phyloP scores from a whole-genome alignment of 2,797 vertebrate species.

The Leptatherina wallacei region DNA sequence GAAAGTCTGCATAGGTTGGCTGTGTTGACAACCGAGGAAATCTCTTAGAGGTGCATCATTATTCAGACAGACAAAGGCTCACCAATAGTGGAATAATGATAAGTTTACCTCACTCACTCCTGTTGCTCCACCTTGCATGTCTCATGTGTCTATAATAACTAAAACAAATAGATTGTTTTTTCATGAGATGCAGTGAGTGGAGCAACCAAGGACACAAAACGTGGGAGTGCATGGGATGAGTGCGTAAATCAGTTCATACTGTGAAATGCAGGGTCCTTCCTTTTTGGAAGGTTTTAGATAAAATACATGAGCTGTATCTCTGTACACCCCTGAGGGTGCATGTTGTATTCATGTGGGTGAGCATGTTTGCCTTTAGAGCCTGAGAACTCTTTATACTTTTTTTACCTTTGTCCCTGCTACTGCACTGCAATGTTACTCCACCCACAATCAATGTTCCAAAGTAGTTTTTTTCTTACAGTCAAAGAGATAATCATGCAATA shows the following conservation, averaged over 20 bases:
- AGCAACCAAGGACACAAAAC: conserved; percentile 12
- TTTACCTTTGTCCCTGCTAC: conserved; percentile 9
- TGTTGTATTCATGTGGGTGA: not conserved
- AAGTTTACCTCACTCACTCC: conserved; percentile 25
- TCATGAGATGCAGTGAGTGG: conserved; percentile 12
- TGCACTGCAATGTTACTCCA: conserved; percentile 7
- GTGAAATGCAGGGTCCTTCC: not conserved
- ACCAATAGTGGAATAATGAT: conserved; percentile 48
- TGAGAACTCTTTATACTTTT: conserved; percentile 8
- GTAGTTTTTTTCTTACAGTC: conserved; percentile 1
- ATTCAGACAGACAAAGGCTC: conserved; percentile 48
- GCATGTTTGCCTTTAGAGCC: conserved; percentile 4
- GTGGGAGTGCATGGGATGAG: conserved; percentile 1
- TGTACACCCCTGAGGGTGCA: not conserved
- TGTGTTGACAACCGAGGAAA: conserved; percentile 41
- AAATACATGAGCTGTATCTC: conserved; percentile 15
- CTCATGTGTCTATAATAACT: conserved; percentile 1
- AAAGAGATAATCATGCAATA: not conserved
- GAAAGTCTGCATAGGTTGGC: conserved; percentile 37
- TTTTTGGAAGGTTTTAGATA: conserved; percentile 11
- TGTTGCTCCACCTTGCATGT: conserved; percentile 12
- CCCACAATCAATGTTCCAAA: conserved; percentile 2
- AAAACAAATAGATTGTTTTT: conserved; percentile 20
- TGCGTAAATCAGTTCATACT: conserved; percentile 12
- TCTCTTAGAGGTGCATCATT: conserved; percentile 51